A percentile compares a stretch with the other conserved stretches of the same genome.
These are phyloP conservation scores for Caranx melampygus DNA, from an alignment of 2,113 vertebrate genomes.

Conservation along the genomic window DNA sequence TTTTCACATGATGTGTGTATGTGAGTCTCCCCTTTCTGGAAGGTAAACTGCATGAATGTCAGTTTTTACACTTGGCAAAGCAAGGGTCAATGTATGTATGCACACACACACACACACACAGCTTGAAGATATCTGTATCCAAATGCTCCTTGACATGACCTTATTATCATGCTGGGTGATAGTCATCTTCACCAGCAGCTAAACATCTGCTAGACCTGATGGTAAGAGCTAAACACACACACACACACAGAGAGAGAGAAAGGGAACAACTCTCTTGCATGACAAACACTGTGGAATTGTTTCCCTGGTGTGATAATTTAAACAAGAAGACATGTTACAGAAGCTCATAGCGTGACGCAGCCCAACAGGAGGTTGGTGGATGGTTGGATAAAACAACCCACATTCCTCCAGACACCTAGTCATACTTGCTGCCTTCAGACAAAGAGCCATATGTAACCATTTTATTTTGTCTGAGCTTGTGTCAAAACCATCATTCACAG, in stretches of 20 bases:
- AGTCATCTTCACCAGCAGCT: constrained; percentile 63
- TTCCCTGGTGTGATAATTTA: constrained; percentile 22
- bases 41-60: constrained; percentile 27
- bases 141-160: constrained; percentile 63
- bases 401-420: neutral
- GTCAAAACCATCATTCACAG: neutral
- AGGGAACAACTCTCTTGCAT: neutral
- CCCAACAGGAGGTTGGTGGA: neutral
- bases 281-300: constrained; percentile 10
- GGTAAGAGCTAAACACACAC: constrained; percentile 3
- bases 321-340: constrained; percentile 22
- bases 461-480: constrained; percentile 5
- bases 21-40: neutral
- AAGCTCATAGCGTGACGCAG: neutral
- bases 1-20: neutral
- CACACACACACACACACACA: constrained; percentile 29
- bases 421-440: constrained; percentile 2
- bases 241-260: constrained; percentile 3
- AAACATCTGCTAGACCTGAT: constrained; percentile 66
- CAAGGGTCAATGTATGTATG: neutral
- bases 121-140: constrained; percentile 57
- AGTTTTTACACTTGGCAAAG: constrained; percentile 37
- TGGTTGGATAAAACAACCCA: constrained; percentile 17
- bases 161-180: constrained; percentile 62
- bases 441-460: constrained; percentile 23